phyloP scores from a whole-genome alignment of 2,113 vertebrate species.

The Prinia subflava region DNA sequence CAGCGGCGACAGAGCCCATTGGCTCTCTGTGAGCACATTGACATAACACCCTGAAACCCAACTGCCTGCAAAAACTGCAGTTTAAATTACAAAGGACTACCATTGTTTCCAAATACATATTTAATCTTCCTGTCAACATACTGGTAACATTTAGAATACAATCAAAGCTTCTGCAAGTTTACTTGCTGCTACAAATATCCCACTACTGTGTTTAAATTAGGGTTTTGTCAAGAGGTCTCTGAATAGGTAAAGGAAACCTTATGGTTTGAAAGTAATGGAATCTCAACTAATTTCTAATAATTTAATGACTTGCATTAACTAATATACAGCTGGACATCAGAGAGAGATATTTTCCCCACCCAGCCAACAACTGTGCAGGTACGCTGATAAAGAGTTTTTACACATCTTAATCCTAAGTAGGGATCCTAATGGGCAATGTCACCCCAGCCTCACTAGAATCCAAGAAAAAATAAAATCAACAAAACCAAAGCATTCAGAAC shows the following conservation, averaged over 20 bases:
- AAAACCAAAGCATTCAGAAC: background rate
- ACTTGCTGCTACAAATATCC: background rate
- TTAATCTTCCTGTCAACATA: background rate
- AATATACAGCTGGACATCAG: background rate
- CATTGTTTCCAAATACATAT: background rate
- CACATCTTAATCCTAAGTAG: background rate
- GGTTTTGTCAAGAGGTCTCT: background rate
- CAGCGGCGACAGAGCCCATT: no score
- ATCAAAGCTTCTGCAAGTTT: background rate
- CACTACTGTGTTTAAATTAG: background rate
- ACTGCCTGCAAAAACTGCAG: background rate
- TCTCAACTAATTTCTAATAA: background rate
- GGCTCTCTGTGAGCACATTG: no score
- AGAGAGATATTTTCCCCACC: fast-evolving
- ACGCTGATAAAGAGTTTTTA: background rate
- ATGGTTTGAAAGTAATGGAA: background rate
- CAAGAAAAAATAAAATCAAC: background rate
- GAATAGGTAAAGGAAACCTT: background rate
- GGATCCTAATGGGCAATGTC: background rate
- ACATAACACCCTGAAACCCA: background rate
- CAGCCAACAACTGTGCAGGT: background rate
- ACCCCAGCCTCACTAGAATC: background rate
- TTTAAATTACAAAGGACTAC: background rate
- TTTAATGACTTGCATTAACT: background rate
- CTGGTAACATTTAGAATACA: background rate